Evolutionary conservation across 2,888 invertebrate genomes (phyloP).

Genomic region (Dolichomitus sp.): DNA sequence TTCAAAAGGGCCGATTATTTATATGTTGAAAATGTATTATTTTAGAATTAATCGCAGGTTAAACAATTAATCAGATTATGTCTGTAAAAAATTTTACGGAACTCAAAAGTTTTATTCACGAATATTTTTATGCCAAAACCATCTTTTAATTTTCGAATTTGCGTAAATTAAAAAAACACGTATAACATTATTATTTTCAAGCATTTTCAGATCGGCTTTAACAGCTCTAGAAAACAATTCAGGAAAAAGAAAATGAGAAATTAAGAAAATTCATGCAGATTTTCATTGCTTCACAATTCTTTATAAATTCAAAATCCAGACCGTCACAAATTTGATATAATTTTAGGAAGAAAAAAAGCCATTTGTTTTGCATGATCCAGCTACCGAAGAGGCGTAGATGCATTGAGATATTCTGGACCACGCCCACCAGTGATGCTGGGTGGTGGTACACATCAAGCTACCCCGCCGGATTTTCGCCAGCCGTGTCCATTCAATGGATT

Average conservation of each 20-base stretch:
- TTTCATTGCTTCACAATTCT: no score
- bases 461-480: not conserved
- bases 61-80: not conserved
- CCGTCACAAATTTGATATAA: not conserved
- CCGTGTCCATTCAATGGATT: not conserved
- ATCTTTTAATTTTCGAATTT: not conserved
- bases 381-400: not conserved
- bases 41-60: not conserved
- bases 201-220: not conserved
- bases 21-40: no score
- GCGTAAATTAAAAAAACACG: not conserved
- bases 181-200: not conserved
- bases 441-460: not conserved
- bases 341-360: not conserved
- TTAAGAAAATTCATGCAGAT: no score
- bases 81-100: not conserved
- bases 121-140: not conserved
- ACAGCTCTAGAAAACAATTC: not conserved
- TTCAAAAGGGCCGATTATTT: no score
- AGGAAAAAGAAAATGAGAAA: not conserved
- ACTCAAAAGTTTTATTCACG: not conserved
- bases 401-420: slow-evolving; percentile 4
- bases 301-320: not conserved
- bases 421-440: slow-evolving; percentile 17
- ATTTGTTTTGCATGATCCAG: not conserved